These are phyloP conservation scores for Catalaphyllia jardinei DNA, from an alignment of 64 coral and sea anemone species.

Conservation along the genomic window DNA sequence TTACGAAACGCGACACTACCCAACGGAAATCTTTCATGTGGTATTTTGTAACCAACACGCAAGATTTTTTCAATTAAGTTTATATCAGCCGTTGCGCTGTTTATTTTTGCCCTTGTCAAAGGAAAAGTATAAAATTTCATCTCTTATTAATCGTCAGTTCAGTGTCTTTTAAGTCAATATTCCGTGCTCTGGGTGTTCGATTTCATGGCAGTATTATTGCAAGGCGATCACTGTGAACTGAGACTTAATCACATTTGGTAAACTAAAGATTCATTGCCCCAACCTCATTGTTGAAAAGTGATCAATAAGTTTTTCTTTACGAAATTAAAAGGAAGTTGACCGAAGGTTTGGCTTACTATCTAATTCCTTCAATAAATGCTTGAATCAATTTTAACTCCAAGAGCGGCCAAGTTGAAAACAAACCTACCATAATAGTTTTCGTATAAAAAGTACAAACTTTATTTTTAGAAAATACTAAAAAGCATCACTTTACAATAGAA, in stretches of 20 bases:
- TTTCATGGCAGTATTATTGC: background rate
- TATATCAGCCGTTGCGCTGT: background rate
- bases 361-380: too few species aligned
- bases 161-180: constrained; percentile 2
- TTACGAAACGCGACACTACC: background rate
- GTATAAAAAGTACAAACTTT: too few species aligned
- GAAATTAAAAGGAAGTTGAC: too few species aligned
- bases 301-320: too few species aligned
- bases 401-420: too few species aligned
- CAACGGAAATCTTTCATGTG: background rate
- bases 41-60: background rate
- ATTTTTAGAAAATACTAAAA: too few species aligned
- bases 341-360: too few species aligned
- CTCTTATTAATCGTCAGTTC: constrained; percentile 4
- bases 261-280: background rate
- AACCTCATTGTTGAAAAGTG: too few species aligned
- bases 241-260: background rate
- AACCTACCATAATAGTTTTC: too few species aligned
- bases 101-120: constrained; percentile 7
- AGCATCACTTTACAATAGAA: too few species aligned
- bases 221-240: background rate
- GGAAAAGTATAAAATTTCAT: constrained; percentile 9
- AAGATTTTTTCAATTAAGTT: constrained; percentile 8
- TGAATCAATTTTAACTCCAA: too few species aligned
- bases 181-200: background rate